Evolutionary conservation across 2,888 invertebrate genomes (phyloP).

Genomic region (Catocala fraxini): DNA sequence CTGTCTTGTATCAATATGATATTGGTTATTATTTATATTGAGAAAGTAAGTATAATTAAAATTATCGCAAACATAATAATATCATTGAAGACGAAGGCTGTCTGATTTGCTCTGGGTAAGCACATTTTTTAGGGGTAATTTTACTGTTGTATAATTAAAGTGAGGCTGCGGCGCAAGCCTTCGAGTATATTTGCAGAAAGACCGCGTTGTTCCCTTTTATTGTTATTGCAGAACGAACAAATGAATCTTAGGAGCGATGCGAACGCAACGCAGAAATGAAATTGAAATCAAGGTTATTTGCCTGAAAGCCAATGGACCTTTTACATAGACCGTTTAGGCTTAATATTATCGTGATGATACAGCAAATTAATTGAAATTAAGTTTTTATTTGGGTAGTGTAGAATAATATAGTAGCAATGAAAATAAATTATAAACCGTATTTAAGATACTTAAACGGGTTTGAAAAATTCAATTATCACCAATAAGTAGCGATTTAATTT

Average conservation of each 20-base stretch:
- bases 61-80: not conserved
- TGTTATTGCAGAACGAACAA: constrained; percentile 56
- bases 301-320: constrained; percentile 9
- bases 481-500: no score
- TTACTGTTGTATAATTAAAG: constrained; percentile 57
- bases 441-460: no score
- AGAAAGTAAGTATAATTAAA: not conserved
- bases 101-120: constrained; percentile 20
- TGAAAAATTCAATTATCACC: no score
- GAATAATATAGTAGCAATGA: no score
- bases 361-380: no score
- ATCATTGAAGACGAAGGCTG: constrained; percentile 8
- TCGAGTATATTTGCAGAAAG: constrained; percentile 58
- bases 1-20: no score
- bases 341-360: no score
- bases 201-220: constrained; percentile 61
- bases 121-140: constrained; percentile 51
- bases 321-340: not conserved
- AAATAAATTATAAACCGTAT: no score
- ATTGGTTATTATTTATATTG: no score
- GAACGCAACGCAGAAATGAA: constrained; percentile 33
- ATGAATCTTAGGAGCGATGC: constrained; percentile 38
- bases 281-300: constrained; percentile 34
- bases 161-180: constrained; percentile 46
- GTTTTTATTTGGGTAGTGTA: no score